These are phyloP conservation scores for Polydrusus tereticollis DNA, from an alignment of 2,888 invertebrate genomes.

Conservation along the genomic window DNA sequence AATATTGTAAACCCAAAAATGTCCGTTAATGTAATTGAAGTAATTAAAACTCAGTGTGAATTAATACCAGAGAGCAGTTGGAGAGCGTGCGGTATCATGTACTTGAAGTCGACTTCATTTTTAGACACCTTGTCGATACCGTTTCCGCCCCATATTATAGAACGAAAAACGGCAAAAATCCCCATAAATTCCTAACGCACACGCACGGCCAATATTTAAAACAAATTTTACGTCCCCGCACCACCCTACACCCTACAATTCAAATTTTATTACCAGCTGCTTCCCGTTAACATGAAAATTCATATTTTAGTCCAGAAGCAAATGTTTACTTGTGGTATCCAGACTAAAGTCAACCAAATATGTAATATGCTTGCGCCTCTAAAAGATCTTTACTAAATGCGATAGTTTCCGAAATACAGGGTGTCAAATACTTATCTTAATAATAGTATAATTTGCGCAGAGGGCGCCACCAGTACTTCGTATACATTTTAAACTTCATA, in stretches of 20 bases:
- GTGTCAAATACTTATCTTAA: too few species aligned
- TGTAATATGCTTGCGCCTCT: neutral
- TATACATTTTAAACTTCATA: too few species aligned
- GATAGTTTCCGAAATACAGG: too few species aligned
- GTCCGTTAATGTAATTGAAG: too few species aligned
- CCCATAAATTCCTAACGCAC: constrained; percentile 36
- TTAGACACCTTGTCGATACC: neutral
- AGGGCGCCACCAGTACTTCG: too few species aligned
- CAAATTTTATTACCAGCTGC: constrained; percentile 45
- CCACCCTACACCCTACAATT: constrained; percentile 27
- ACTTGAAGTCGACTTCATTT: too few species aligned
- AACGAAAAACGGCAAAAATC: constrained; percentile 1
- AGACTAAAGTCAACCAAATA: neutral
- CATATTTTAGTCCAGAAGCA: neutral
- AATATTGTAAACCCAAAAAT: too few species aligned
- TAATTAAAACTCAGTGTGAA: too few species aligned
- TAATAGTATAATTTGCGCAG: too few species aligned
- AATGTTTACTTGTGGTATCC: neutral
- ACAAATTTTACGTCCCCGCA: constrained; percentile 36
- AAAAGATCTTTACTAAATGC: too few species aligned
- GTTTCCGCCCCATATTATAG: neutral
- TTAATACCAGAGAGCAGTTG: too few species aligned
- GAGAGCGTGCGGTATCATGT: neutral
- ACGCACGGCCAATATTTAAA: constrained; percentile 43
- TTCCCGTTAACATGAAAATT: constrained; percentile 39